Base-by-base conservation (phyloP, 2,797 vertebrate species). In the Cryptoprocta ferox region DNA sequence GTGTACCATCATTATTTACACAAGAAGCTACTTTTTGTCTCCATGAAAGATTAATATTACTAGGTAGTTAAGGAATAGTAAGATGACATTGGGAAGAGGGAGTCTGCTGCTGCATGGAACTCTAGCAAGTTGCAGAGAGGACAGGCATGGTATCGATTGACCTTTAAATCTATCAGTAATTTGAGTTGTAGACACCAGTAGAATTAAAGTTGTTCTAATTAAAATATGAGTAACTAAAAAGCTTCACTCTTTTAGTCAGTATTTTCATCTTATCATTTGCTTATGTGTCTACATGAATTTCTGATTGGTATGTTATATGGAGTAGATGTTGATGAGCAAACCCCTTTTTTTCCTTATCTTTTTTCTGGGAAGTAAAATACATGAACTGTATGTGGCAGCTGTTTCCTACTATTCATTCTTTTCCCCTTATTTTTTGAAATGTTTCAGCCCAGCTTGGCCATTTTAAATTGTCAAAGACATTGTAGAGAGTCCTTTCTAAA, bases 181-280 rank as follows among this genome's bases (percentile, higher is more conserved):
- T 15, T 30, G 83, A 26, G 32, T 42, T 50, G 21, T 66, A 37
- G 78, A 66, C 11, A 68, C 37, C 73, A 86, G 0, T 65, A 75
- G 35, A 53, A 82, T 89, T 90, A 83, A 66, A 92, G 45, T 65
- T 28, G 32, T 95, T 95, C 42, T 71, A 6, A 75, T 89, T 93
- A 76, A 81, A 91, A 90, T 65, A 26, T 78, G 66, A 92, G 21
- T 86, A 15, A 83, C 32, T 70, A 53, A 92, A 94, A 78, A 83
- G 24, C 32, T 93, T 53, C 48, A 63, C n/a, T 63, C 19, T 85
- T n/a, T 59, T 70, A 88, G 24, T 30, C 26, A 73, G 0, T 95
- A 61, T 89, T 97, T 96, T 78, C 14, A 89, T 50, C 84, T 92
- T 96, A 59, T 70, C n/a, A 91, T 70, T 93, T 97, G 28, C 48